phyloP scores from a whole-genome alignment of 2,113 vertebrate genomes.

The Carassius carassius region DNA sequence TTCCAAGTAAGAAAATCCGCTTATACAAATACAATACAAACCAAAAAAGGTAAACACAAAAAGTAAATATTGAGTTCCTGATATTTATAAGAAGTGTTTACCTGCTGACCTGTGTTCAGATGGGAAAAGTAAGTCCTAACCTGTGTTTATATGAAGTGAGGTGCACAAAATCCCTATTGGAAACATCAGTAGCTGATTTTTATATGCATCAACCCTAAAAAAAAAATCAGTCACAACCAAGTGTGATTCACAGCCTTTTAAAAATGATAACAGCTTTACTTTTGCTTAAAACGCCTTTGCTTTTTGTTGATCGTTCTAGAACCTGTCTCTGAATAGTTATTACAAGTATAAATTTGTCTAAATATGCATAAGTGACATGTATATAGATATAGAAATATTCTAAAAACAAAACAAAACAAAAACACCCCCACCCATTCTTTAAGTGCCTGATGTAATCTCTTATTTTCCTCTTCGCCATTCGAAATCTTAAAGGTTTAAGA shows the following conservation, averaged over 20 bases:
- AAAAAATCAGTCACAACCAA: conserved; percentile 49
- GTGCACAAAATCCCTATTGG: conserved; percentile 44
- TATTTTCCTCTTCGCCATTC: conserved; percentile 41
- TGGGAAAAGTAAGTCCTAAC: conserved; percentile 50
- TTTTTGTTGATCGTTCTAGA: conserved; percentile 32
- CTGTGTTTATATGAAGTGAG: conserved; percentile 47
- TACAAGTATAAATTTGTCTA: conserved; percentile 67
- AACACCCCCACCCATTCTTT: conserved; percentile 37
- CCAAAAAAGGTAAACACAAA: conserved; percentile 50
- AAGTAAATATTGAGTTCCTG: conserved; percentile 55
- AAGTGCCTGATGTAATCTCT: conserved; percentile 69
- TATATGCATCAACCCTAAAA: conserved; percentile 43
- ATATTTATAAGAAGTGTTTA: conserved; percentile 55
- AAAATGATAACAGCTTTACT: conserved; percentile 51
- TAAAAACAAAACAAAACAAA: conserved; percentile 58
- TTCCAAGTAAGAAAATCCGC: conserved; percentile 38
- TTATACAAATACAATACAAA: conserved; percentile 38
- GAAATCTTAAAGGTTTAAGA: conserved; percentile 44
- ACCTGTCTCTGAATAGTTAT: conserved; percentile 48
- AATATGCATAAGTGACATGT: conserved; percentile 69
- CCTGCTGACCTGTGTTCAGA: conserved; percentile 52
- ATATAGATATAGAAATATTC: conserved; percentile 61
- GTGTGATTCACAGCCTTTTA: conserved; percentile 72
- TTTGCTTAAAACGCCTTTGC: conserved; percentile 59
- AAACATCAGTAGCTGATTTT: conserved; percentile 63